Evolutionary conservation across 92 coral and sea anemone species (phyloP).

Genomic region (Palythoa caribaeorum): DNA sequence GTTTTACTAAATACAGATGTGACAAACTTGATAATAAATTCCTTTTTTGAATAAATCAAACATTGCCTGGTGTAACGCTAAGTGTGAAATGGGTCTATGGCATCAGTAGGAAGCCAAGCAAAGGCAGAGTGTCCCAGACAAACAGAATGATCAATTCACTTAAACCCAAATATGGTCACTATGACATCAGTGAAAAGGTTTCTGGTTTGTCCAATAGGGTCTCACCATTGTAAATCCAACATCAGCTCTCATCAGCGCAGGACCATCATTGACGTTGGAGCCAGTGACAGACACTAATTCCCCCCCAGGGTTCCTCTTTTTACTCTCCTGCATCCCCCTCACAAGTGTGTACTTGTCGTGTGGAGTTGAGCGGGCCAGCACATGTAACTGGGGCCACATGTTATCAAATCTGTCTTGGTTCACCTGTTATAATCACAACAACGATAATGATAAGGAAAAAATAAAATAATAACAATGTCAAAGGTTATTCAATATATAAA

Average conservation of each 20-base stretch:
- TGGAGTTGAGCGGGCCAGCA: conserved; percentile 81
- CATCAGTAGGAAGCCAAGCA: too few relatives aligned
- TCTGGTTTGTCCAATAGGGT: not conserved
- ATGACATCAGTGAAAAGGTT: too few relatives aligned
- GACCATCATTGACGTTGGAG: conserved; percentile 89
- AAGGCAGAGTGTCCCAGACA: too few relatives aligned
- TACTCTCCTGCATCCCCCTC: conserved; percentile 84
- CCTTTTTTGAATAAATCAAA: too few relatives aligned
- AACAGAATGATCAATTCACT: too few relatives aligned
- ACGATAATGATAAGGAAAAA: not conserved
- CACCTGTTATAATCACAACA: conserved; percentile 44
- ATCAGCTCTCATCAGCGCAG: conserved; percentile 87
- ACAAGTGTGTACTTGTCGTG: conserved; percentile 80
- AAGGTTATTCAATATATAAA: not conserved
- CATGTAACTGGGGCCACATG: conserved; percentile 89
- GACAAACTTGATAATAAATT: too few relatives aligned
- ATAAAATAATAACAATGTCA: not conserved
- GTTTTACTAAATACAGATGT: too few relatives aligned
- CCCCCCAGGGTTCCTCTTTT: conserved; percentile 67
- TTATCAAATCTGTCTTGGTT: conserved; percentile 78
- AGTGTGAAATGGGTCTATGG: too few relatives aligned
- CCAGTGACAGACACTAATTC: conserved; percentile 92
- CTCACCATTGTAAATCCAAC: conserved; percentile 90
- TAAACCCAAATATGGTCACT: too few relatives aligned
- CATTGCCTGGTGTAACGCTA: too few relatives aligned